Evolutionary conservation across 2,888 invertebrate species (phyloP).

Genomic region (Agrilus mali): DNA sequence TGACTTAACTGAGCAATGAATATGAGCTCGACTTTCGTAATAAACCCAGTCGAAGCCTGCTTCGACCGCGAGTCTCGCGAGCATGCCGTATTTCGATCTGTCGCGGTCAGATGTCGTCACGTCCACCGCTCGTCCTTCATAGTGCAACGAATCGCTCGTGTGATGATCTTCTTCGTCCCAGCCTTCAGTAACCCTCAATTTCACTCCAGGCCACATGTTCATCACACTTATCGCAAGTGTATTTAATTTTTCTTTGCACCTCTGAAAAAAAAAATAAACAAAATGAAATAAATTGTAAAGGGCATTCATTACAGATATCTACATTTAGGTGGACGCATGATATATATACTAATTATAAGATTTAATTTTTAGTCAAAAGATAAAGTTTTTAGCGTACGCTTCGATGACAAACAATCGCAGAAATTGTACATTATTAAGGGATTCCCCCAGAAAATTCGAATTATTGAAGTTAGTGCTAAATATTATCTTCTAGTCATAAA

Average conservation of each 20-base stretch:
- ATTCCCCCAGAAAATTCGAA: too few relatives aligned
- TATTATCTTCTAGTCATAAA: too few relatives aligned
- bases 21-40: slow-evolving; percentile 88
- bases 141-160: slow-evolving; percentile 76
- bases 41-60: slow-evolving; percentile 99
- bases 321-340: too few relatives aligned
- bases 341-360: too few relatives aligned
- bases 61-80: slow-evolving; percentile 88
- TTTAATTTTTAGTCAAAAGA: too few relatives aligned
- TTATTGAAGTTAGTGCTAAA: too few relatives aligned
- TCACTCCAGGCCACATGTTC: slow-evolving; percentile 97
- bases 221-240: slow-evolving; percentile 90
- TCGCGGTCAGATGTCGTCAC: slow-evolving; percentile 90
- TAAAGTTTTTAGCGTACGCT: too few relatives aligned
- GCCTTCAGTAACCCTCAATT: slow-evolving; percentile 84
- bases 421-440: too few relatives aligned
- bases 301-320: too few relatives aligned
- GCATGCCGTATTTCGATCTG: slow-evolving; percentile 87
- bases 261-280: slow-evolving; percentile 49
- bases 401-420: too few relatives aligned
- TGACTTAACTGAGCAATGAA: slow-evolving; percentile 95
- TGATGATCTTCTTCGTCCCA: slow-evolving; percentile 86
- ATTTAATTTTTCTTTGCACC: slow-evolving; percentile 91
- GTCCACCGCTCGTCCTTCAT: slow-evolving; percentile 94
- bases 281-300: not conserved